These are phyloP conservation scores for Xiphydria camelus DNA, from an alignment of 2,888 invertebrate species.

Conservation along the genomic window DNA sequence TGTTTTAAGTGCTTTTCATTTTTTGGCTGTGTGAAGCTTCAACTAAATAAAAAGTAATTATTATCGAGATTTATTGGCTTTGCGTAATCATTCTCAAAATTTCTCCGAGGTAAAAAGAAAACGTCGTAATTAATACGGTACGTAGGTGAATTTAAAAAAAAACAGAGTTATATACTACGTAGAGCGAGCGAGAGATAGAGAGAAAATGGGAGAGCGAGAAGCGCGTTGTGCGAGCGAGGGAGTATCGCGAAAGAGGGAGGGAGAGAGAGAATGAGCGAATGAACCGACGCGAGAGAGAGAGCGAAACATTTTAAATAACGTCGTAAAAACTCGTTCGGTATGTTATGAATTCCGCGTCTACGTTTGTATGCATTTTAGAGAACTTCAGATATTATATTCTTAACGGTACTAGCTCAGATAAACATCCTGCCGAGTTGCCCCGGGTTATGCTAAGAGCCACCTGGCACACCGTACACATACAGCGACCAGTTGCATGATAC, in stretches of 20 bases:
- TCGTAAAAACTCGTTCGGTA: conserved; percentile 21
- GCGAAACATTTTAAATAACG: not conserved
- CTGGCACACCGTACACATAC: no score
- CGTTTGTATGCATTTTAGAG: conserved; percentile 48
- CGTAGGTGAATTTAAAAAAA: conserved; percentile 21
- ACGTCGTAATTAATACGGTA: conserved; percentile 18
- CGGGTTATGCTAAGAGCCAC: conserved; percentile 45
- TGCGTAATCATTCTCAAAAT: conserved; percentile 37
- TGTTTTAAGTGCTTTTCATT: conserved; percentile 70
- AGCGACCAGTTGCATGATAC: no score
- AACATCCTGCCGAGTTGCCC: conserved; percentile 51
- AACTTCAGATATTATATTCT: conserved; percentile 32
- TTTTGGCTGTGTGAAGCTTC: conserved; percentile 69
- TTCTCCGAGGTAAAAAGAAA: conserved; percentile 30
- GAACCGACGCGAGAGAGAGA: not conserved
- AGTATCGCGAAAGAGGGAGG: not conserved
- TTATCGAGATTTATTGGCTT: conserved; percentile 26
- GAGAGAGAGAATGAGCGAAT: not conserved
- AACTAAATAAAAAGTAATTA: conserved; percentile 31
- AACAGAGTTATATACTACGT: conserved; percentile 6
- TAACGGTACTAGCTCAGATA: conserved; percentile 51
- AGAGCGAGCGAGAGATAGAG: not conserved
- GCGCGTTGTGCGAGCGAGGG: not conserved
- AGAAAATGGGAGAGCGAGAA: not conserved
- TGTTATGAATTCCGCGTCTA: conserved; percentile 46